These are phyloP conservation scores for Dissostichus mawsoni DNA, from an alignment of 2,113 vertebrate genomes.

Conservation along the genomic window DNA sequence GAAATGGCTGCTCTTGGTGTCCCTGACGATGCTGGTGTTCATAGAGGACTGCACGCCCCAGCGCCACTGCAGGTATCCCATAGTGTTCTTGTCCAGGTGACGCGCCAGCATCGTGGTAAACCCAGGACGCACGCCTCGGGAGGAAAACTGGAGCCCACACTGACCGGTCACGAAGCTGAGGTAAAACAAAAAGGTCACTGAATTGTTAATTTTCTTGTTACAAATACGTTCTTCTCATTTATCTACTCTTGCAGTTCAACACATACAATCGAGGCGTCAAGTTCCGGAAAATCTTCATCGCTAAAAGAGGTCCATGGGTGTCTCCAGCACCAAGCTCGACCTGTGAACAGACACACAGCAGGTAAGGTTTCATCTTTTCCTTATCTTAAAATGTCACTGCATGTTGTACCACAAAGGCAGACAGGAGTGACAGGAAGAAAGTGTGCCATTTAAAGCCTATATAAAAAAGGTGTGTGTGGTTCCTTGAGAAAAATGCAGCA, in stretches of 20 bases:
- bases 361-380: neutral
- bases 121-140: conserved; percentile 91
- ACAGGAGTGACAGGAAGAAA: neutral
- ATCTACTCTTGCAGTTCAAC: neutral
- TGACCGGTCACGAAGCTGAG: conserved; percentile 92
- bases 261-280: conserved; percentile 94
- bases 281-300: conserved; percentile 96
- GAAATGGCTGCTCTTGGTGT: conserved; percentile 96
- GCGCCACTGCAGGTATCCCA: conserved; percentile 98
- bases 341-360: conserved; percentile 75
- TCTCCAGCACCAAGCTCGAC: conserved; percentile 95
- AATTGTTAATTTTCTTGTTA: neutral
- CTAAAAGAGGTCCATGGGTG: conserved; percentile 93
- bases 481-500: neutral
- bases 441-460: neutral
- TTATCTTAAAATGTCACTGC: neutral
- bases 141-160: conserved; percentile 95
- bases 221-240: neutral
- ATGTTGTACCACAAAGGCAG: neutral
- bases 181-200: neutral
- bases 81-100: conserved; percentile 96
- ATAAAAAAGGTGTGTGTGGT: neutral
- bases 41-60: conserved; percentile 98
- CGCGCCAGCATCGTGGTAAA: conserved; percentile 93
- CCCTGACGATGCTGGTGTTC: conserved; percentile 96